Base-by-base conservation (phyloP, 2,797 vertebrate genomes). In the Tapera naevia region DNA sequence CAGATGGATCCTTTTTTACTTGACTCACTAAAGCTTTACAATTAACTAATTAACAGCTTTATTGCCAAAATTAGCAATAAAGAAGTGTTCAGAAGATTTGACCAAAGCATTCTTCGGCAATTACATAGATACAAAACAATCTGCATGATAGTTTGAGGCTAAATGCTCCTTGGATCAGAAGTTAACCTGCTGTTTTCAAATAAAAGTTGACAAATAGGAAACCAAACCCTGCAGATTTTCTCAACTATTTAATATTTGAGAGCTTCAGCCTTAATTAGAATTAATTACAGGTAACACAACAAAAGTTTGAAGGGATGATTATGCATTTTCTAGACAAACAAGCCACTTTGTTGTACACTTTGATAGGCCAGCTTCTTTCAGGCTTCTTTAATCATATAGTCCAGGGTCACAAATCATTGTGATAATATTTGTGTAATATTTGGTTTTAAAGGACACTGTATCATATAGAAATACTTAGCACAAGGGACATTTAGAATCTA, bases 11-110 rank as follows among this genome's bases (percentile, higher is more conserved):
- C 93, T 97, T 98, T 98, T 97, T 98, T 98, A 97, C 97, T 98
- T 96, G 94, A 97, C 97, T 98, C 98, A 97, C 96, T 98, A 98
- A 98, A 95, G 97, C 96, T 98, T 97, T 97, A 97, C 94, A 98
- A 98, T 97, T 98, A 98, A 97, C 97, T 97, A 97, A 98, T 98
- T 98, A 98, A 96, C 97, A 98, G 97, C 96, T 98, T 98, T 98
- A 98, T 98, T 97, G 96, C 96, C 96, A 98, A 98, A 98, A 97
- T 98, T 97, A 98, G 96, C 98, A 97, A 97, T 98, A 97, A 97
- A 98, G 98, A 98, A 97, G 94, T 96, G 97, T 98, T 98, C 95
- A 96, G 96, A 95, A 97, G 96, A 95, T 97, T 97, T 91, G 95
- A 98, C 97, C 97, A 98, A 98, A 97, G 97, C 92, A 95, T 89